These are phyloP conservation scores for Pollimyrus isidori DNA, from an alignment of 2,113 vertebrate genomes.

Conservation along the genomic window DNA sequence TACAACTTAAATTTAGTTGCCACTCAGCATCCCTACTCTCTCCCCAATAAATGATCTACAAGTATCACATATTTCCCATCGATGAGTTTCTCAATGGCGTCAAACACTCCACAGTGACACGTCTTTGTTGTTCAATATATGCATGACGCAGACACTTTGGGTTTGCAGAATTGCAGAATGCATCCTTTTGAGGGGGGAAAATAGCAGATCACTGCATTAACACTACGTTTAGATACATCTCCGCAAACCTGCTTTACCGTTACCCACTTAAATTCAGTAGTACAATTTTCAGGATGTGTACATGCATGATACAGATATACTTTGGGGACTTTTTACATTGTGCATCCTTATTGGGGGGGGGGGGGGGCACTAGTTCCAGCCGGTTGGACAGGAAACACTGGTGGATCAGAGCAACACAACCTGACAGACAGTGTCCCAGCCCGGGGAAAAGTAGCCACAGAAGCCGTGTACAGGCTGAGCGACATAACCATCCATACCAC, in stretches of 20 bases:
- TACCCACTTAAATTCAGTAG: neutral
- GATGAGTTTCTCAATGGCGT: neutral
- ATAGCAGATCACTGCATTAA: constrained; percentile 27
- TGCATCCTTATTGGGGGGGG: neutral
- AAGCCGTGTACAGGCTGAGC: neutral
- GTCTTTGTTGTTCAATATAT: neutral
- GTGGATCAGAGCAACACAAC: neutral
- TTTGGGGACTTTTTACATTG: neutral
- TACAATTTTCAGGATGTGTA: neutral
- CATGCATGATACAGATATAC: neutral
- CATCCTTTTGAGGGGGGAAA: neutral
- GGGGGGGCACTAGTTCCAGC: too few species aligned
- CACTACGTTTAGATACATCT: constrained; percentile 13
- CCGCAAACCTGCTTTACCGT: neutral
- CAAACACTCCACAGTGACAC: neutral
- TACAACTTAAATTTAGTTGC: neutral
- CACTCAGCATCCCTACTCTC: neutral
- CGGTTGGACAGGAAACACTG: neutral
- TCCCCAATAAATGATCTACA: neutral
- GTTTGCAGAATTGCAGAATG: neutral
- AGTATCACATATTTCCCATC: neutral
- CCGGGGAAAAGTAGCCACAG: neutral
- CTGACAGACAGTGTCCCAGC: neutral
- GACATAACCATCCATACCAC: constrained; percentile 5
- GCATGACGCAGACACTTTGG: neutral